Conservation (phyloP, 2,888 invertebrate genomes). For the Lottia gigantea region DNA sequence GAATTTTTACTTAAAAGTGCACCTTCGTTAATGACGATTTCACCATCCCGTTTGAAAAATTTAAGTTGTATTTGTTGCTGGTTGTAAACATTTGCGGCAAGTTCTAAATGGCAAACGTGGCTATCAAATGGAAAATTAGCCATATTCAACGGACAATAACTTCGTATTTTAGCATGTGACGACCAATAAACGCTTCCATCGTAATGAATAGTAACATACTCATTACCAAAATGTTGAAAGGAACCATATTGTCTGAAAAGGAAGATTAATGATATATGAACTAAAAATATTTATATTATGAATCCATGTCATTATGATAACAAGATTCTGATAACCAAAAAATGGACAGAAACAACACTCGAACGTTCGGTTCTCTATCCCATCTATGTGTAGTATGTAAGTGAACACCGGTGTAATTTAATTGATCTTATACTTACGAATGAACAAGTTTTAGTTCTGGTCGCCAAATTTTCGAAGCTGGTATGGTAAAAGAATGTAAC, state of each 20-base stretch:
- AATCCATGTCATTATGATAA: too few species aligned
- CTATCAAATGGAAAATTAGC: constrained; percentile 27
- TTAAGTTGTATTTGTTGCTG: constrained; percentile 25
- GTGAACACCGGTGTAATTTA: too few species aligned
- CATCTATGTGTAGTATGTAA: too few species aligned
- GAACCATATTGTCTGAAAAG: constrained; percentile 21
- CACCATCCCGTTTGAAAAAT: background rate
- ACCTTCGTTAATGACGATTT: background rate
- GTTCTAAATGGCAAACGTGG: constrained; percentile 19
- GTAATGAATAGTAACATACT: constrained; percentile 17
- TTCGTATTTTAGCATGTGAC: constrained; percentile 21
- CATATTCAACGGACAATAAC: constrained; percentile 23
- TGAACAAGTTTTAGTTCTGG: constrained; percentile 24
- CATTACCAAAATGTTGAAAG: constrained; percentile 16
- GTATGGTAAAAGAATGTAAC: constrained; percentile 17
- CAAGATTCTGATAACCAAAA: too few species aligned
- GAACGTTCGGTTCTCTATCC: too few species aligned
- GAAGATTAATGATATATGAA: too few species aligned
- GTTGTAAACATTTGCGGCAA: constrained; percentile 13
- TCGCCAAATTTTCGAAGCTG: constrained; percentile 24
- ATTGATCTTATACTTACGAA: constrained; percentile 17
- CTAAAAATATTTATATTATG: too few species aligned
- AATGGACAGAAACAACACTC: too few species aligned
- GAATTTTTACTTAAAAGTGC: background rate
- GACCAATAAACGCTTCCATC: constrained; percentile 25